Evolutionary conservation across 2,888 invertebrate species (phyloP).

Genomic region (Biston stratarius): DNA sequence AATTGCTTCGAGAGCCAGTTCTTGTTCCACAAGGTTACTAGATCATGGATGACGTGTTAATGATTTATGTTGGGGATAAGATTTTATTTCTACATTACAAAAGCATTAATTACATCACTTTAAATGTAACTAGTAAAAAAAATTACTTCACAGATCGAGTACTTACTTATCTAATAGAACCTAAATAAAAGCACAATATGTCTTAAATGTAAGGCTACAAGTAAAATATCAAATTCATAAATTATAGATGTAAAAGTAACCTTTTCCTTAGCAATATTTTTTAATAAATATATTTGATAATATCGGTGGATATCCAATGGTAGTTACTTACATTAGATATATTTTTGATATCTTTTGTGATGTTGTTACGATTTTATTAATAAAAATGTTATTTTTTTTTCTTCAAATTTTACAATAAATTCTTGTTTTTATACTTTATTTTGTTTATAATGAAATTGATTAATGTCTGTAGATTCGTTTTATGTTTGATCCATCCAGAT

Average conservation of each 20-base stretch:
- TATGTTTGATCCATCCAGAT: neutral
- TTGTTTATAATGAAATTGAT: neutral
- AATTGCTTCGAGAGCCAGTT: too few species aligned
- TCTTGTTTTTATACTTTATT: neutral
- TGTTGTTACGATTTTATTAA: constrained; percentile 19
- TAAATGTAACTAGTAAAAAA: neutral
- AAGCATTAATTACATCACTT: too few species aligned
- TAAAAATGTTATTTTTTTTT: neutral
- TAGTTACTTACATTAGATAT: constrained; percentile 30
- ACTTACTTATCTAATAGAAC: constrained; percentile 13
- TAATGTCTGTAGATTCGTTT: neutral
- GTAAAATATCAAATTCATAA: constrained; percentile 27
- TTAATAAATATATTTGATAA: constrained; percentile 42
- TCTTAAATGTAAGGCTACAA: constrained; percentile 10
- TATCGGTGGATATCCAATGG: constrained; percentile 49
- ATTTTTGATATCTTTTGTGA: constrained; percentile 33
- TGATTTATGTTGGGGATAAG: too few species aligned
- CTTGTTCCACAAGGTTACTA: too few species aligned
- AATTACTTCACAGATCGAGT: constrained; percentile 15
- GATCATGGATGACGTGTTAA: too few species aligned
- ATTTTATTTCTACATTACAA: too few species aligned
- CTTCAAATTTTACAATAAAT: neutral
- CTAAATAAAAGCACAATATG: constrained; percentile 18
- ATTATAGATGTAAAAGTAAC: constrained; percentile 26
- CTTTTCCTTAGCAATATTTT: constrained; percentile 27